A percentile compares a stretch with the other conserved stretches of the same genome.
These are phyloP conservation scores for Henricia sp. DNA, from an alignment of 53 echinoderm and acorn worm species.

Conservation along the genomic window DNA sequence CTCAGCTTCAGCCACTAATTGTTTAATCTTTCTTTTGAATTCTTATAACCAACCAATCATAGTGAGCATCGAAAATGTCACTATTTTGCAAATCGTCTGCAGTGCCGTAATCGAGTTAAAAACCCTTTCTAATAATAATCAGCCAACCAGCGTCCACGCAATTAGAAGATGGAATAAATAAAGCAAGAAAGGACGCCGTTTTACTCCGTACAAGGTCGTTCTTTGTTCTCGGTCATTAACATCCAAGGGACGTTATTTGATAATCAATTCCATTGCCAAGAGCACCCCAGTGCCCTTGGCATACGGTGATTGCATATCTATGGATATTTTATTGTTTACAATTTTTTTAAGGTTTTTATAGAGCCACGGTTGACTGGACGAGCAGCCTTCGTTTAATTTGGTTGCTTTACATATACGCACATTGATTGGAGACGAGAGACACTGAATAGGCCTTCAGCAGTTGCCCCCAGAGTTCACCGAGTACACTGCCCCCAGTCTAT, in stretches of 20 bases:
- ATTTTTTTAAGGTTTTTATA: not conserved
- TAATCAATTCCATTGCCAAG: conserved; percentile 39
- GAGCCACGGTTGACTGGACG: conserved; percentile 32
- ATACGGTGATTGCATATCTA: conserved; percentile 1
- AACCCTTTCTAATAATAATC: too few relatives aligned
- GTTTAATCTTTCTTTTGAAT: too few relatives aligned
- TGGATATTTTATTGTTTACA: conserved; percentile 7
- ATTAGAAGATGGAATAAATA: too few relatives aligned
- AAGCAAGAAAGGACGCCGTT: not conserved
- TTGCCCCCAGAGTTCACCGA: not conserved
- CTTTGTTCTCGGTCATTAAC: conserved; percentile 59
- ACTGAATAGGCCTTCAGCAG: not conserved
- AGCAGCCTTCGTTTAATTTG: conserved; percentile 41
- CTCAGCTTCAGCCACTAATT: too few relatives aligned
- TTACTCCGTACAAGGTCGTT: conserved; percentile 15
- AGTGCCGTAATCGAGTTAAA: too few relatives aligned
- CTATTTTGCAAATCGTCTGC: too few relatives aligned
- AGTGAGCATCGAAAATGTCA: too few relatives aligned
- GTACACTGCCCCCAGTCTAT: conserved; percentile 19
- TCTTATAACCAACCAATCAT: too few relatives aligned
- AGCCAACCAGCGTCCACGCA: too few relatives aligned
- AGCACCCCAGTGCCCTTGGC: conserved; percentile 26
- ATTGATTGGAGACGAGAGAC: conserved; percentile 35
- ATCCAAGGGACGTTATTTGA: conserved; percentile 41
- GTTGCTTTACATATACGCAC: not conserved